These are phyloP conservation scores for Haliaeetus leucogaster DNA, from an alignment of 2,113 vertebrate species.

Conservation along the genomic window DNA sequence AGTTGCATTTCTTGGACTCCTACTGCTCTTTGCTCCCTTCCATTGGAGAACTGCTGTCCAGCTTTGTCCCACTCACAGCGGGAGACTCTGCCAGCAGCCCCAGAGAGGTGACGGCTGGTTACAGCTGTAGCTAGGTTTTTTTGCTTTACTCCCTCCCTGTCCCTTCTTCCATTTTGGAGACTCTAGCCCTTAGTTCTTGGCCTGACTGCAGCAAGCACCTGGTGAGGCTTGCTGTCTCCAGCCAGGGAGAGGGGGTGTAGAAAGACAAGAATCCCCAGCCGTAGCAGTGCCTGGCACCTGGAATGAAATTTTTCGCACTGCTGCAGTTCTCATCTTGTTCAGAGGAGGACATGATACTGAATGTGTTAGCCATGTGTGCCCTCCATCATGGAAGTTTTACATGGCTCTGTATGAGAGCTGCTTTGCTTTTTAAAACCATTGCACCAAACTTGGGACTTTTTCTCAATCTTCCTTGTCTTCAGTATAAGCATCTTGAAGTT, in stretches of 20 bases:
- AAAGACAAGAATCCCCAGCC: background rate
- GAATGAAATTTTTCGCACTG: background rate
- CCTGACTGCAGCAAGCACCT: background rate
- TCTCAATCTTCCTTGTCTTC: background rate
- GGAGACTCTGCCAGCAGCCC: background rate
- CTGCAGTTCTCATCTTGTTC: background rate
- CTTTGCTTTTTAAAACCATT: background rate
- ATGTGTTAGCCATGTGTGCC: background rate
- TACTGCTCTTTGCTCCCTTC: background rate
- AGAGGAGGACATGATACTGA: background rate
- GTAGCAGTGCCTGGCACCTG: background rate
- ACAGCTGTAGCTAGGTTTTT: background rate
- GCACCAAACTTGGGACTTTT: background rate
- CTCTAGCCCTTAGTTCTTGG: background rate
- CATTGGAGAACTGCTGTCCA: background rate
- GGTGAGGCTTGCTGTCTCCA: background rate
- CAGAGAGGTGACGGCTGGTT: background rate
- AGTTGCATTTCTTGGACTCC: background rate
- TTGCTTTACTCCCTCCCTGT: background rate
- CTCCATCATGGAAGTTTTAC: background rate
- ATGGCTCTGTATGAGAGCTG: background rate
- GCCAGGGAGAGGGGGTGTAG: background rate
- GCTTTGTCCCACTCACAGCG: background rate
- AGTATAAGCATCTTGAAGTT: background rate
- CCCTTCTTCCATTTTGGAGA: background rate